A percentile compares a stretch with the other conserved stretches of the same genome.
Evolutionary conservation across 2,113 vertebrate genomes (phyloP).

Genomic region (Xiphophorus maculatus): DNA sequence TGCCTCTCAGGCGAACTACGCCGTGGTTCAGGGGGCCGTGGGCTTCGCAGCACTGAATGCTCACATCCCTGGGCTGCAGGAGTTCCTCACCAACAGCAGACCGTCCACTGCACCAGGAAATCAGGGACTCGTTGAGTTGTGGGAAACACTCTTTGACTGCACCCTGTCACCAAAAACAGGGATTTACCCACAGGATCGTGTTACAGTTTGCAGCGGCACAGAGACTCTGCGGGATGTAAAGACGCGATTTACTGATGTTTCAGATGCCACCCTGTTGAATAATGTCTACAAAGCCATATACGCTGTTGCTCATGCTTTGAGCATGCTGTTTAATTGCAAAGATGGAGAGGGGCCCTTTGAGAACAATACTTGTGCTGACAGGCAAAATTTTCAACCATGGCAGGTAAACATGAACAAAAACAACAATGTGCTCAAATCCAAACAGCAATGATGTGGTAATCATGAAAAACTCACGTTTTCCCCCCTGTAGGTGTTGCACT

Average conservation of each 20-base stretch:
- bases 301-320: slow-evolving; percentile 76
- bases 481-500: slow-evolving; percentile 76
- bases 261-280: slow-evolving; percentile 78
- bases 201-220: slow-evolving; percentile 66
- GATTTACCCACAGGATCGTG: slow-evolving; percentile 20
- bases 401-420: slow-evolving; percentile 61
- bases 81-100: slow-evolving; percentile 68
- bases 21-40: slow-evolving; percentile 78
- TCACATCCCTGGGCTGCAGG: slow-evolving; percentile 76
- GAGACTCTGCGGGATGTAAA: slow-evolving; percentile 71
- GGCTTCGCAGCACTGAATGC: slow-evolving; percentile 78
- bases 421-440: not conserved
- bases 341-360: slow-evolving; percentile 71
- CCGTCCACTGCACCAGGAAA: slow-evolving; percentile 71
- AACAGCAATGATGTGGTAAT: not conserved
- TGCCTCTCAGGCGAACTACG: slow-evolving; percentile 71
- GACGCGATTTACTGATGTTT: slow-evolving; percentile 78
- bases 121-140: slow-evolving; percentile 76
- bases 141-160: slow-evolving; percentile 79
- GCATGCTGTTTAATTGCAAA: slow-evolving; percentile 72
- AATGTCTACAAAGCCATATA: slow-evolving; percentile 83
- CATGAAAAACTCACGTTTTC: not conserved
- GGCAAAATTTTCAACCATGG: slow-evolving; percentile 72
- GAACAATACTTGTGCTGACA: slow-evolving; percentile 75
- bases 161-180: slow-evolving; percentile 40